Conservation (phyloP, 2,888 invertebrate species). For the Apeira syringaria region DNA sequence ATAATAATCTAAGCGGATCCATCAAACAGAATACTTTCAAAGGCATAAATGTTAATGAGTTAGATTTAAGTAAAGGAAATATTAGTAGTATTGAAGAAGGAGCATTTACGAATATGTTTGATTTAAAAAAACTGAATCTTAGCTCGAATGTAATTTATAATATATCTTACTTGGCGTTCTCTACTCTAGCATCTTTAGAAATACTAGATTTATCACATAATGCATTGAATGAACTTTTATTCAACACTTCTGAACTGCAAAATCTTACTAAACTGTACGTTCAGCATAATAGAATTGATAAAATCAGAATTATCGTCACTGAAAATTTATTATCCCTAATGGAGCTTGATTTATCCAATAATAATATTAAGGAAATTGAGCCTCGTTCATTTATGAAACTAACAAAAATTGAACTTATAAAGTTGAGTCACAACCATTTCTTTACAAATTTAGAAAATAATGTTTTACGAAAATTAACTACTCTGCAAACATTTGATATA, state of each 20-base stretch:
- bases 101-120: constrained; percentile 17
- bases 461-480: constrained; percentile 15
- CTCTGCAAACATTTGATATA: constrained; percentile 19
- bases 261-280: constrained; percentile 13
- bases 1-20: constrained; percentile 14
- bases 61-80: constrained; percentile 21
- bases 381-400: constrained; percentile 14
- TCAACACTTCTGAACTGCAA: constrained; percentile 17
- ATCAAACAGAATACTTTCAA: constrained; percentile 21
- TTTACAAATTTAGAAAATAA: constrained; percentile 16
- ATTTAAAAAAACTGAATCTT: constrained; percentile 18
- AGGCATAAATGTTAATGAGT: constrained; percentile 16
- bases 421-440: constrained; percentile 15
- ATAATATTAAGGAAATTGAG: constrained; percentile 21
- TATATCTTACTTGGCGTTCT: constrained; percentile 23
- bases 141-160: constrained; percentile 18
- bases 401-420: constrained; percentile 10
- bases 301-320: constrained; percentile 10
- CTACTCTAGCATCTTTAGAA: constrained; percentile 10
- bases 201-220: constrained; percentile 26
- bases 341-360: constrained; percentile 24
- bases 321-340: constrained; percentile 12
- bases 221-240: constrained; percentile 13
- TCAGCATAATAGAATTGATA: constrained; percentile 19
- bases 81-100: constrained; percentile 17